Conservation (phyloP, 2,797 vertebrate genomes). For the Rhinella marina region DNA sequence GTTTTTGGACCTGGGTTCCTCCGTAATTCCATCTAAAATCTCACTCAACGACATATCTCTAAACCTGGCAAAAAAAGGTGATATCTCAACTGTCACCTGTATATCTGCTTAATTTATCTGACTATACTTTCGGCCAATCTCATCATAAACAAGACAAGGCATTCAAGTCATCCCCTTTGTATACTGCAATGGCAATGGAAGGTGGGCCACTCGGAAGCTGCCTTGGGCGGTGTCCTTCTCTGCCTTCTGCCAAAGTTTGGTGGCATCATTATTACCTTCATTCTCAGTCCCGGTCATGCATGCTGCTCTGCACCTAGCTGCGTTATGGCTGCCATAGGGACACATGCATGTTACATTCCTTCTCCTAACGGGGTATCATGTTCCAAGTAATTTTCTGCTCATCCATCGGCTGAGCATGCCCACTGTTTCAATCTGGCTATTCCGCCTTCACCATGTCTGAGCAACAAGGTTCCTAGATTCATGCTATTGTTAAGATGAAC, state of each 20-base stretch:
- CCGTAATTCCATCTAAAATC: background rate
- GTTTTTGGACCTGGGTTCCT: no score
- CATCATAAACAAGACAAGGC: background rate
- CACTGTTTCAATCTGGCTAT: no score
- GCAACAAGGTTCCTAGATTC: no score
- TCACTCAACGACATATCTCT: background rate
- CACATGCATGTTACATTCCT: no score
- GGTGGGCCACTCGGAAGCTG: background rate
- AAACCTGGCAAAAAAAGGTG: background rate
- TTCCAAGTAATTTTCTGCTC: background rate
- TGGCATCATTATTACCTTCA: background rate
- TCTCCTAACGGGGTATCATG: background rate
- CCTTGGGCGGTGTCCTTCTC: background rate
- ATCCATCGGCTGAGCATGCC: no score
- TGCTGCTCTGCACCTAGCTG: background rate
- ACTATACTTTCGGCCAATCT: background rate
- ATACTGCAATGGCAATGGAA: background rate
- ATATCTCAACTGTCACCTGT: background rate
- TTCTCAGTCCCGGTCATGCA: background rate
- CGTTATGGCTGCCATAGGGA: background rate
- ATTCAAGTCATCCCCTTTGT: background rate
- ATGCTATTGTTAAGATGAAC: no score
- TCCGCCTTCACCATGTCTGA: no score
- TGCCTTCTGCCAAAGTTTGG: background rate
- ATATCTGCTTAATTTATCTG: background rate